Evolutionary conservation across 2,797 vertebrate genomes (phyloP), one percentile per base, ranked within the genome.

Genomic region (Tinamus major): DNA sequence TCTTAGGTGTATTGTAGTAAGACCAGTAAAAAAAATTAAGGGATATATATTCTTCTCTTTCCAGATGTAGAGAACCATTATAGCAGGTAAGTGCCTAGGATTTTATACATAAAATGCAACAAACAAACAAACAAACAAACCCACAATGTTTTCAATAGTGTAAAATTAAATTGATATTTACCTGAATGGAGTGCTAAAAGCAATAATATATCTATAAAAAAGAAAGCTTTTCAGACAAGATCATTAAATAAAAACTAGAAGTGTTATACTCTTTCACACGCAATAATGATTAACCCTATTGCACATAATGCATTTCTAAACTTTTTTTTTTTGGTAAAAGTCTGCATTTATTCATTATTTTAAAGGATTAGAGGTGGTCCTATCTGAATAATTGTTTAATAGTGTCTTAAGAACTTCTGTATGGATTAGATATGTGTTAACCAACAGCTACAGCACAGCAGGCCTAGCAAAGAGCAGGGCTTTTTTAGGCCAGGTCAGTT

Each of bases 1-100:
- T 93, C 31, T 87, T 27, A 79, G 35, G 23, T 85, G 81, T 70
- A 79, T 49, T 77, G 35, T n/a, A 80, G 31, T 35, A 80, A 85
- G n/a, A 11, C 24, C 7, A 62, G 17, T 13, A 14, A 16, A 64
- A 84, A 80, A 82, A 72, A 61, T 3, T 41, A 42, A 91, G 10
- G 13, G 7, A 58, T 0, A 0, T 39, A 2, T 35, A 55, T 19
- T 92, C 6, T 64, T 58, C 9, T 44, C 23, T 70, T 76, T 86
- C 75, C 27, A n/a, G 1, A 2, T 31, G 3, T 11, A 79, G 6
- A 59, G 42, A 87, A 61, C 31, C 4, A 68, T 19, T 71, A 71
- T 42, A 72, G 5, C 7, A 53, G 9, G 10, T 37, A 75, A 85
- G 59, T 62, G 11, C 1, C 12, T 27, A 42, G 4, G 7, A 18